A percentile compares a stretch with the other conserved stretches of the same genome.
Conservation (phyloP, 2,113 vertebrate genomes). For the Oncorhynchus tshawytscha region DNA sequence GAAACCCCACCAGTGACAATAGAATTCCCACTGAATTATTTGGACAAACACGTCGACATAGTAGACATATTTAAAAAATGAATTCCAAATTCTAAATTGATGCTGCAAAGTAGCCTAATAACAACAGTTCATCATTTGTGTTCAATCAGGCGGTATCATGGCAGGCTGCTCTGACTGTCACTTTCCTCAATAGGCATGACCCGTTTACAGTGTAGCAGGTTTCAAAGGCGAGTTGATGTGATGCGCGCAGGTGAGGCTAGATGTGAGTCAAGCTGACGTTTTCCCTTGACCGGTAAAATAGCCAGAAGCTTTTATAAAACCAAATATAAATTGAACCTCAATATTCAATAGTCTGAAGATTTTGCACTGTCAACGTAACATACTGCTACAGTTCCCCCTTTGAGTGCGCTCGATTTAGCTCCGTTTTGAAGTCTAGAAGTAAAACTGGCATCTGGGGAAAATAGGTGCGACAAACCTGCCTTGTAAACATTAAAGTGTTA, state of each 20-base stretch:
- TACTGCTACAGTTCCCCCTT: background rate
- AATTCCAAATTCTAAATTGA: background rate
- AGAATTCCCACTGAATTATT: background rate
- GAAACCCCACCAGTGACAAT: background rate
- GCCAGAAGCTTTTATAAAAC: background rate
- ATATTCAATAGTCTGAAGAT: background rate
- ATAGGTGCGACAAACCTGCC: background rate
- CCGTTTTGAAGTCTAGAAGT: background rate
- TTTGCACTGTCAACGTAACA: background rate
- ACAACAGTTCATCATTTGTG: background rate
- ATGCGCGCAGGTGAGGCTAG: conserved; percentile 12
- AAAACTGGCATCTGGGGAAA: background rate
- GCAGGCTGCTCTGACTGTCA: conserved; percentile 16
- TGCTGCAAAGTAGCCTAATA: background rate
- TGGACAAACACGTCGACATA: background rate
- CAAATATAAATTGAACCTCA: conserved; percentile 6
- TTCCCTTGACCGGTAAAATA: background rate
- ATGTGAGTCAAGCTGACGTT: conserved; percentile 11
- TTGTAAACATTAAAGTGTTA: background rate
- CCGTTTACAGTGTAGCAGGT: background rate
- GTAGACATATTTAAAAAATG: background rate
- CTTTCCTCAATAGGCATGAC: background rate
- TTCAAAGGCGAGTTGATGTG: conserved; percentile 11
- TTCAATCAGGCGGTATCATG: background rate
- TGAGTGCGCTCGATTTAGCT: background rate